These are phyloP conservation scores for Uloborus diversus DNA, from an alignment of 1,140 invertebrate species.

Conservation along the genomic window DNA sequence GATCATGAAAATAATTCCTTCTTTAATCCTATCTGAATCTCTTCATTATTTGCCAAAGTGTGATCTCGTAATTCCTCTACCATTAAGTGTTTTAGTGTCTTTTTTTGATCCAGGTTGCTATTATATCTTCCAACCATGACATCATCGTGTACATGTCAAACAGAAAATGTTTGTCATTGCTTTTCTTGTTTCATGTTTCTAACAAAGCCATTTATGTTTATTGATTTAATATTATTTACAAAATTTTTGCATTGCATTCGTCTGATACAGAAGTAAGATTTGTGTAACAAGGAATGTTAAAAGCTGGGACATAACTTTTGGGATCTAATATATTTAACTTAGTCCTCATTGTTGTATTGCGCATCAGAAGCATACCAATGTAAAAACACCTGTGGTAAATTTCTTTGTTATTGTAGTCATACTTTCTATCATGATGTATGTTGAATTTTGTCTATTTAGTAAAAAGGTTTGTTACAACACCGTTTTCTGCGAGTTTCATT, in stretches of 20 bases:
- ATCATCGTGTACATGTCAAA: too few relatives aligned
- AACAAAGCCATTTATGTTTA: background rate
- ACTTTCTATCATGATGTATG: conserved; percentile 56
- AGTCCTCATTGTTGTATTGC: conserved; percentile 40
- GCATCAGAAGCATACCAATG: conserved; percentile 36
- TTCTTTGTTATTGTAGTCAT: conserved; percentile 54
- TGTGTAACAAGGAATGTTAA: conserved; percentile 48
- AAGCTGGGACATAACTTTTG: conserved; percentile 45
- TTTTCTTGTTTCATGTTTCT: background rate
- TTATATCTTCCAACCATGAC: background rate
- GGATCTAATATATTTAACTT: conserved; percentile 21
- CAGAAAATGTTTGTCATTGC: conserved; percentile 10
- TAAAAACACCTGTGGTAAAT: conserved; percentile 27
- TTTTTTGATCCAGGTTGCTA: background rate
- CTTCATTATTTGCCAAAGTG: too few relatives aligned
- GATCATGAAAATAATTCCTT: too few relatives aligned
- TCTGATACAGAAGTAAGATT: conserved; percentile 28
- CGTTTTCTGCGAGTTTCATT: conserved; percentile 21
- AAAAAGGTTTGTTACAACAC: conserved; percentile 56
- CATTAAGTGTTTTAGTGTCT: too few relatives aligned
- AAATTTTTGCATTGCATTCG: conserved; percentile 19
- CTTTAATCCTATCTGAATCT: too few relatives aligned
- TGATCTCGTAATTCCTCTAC: too few relatives aligned
- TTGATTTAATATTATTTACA: conserved; percentile 40
- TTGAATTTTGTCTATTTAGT: conserved; percentile 56